Percentiles rank a stretch among this genome's conserved stretches.
These are phyloP conservation scores for Saccostrea echinata DNA, from an alignment of 1,140 invertebrate genomes.

Conservation along the genomic window DNA sequence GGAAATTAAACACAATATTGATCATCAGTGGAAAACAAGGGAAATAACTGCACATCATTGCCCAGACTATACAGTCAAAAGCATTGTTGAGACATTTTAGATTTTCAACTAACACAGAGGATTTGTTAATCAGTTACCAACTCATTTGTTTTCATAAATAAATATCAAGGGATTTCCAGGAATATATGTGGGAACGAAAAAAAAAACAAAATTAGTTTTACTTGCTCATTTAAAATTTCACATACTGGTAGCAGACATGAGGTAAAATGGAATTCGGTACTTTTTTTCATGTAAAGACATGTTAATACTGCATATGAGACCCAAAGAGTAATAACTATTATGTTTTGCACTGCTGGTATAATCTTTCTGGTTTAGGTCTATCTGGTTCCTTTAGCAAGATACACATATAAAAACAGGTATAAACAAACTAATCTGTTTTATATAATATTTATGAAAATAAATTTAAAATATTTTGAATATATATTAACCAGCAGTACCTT, in stretches of 20 bases:
- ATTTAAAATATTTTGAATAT: background rate
- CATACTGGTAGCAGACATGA: conserved; percentile 15
- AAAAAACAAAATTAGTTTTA: background rate
- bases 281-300: conserved; percentile 13
- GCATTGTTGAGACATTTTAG: background rate
- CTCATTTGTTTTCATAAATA: background rate
- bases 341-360: background rate
- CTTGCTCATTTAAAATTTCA: background rate
- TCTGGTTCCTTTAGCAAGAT: background rate
- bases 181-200: background rate
- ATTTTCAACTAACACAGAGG: background rate
- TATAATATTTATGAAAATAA: background rate
- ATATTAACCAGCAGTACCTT: conserved; percentile 1
- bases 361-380: background rate
- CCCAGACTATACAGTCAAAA: conserved; percentile 1
- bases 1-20: conserved; percentile 20
- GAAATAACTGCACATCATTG: conserved; percentile 7
- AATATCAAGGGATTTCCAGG: background rate
- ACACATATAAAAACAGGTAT: background rate
- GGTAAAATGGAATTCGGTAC: background rate
- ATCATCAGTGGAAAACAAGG: background rate
- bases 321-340: background rate
- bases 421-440: background rate
- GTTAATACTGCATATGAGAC: conserved; percentile 32
- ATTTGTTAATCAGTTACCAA: background rate